Conservation (phyloP, 2,888 invertebrate species). For the Calameuta idolon region DNA sequence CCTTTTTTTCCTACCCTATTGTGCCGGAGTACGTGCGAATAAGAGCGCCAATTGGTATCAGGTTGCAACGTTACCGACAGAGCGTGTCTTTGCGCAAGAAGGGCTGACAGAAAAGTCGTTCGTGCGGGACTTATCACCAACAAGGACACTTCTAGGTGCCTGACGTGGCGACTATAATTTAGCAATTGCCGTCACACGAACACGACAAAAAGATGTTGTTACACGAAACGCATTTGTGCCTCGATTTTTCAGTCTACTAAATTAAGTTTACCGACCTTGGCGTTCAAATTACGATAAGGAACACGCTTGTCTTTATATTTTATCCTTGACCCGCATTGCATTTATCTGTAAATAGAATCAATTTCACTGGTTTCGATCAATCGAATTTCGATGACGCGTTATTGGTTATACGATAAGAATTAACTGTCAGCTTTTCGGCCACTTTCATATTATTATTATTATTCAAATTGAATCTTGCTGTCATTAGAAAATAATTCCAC, state of each 20-base stretch:
- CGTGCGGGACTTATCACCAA: constrained; percentile 1
- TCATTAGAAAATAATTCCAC: not conserved
- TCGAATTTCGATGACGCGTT: not conserved
- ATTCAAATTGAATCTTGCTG: not conserved
- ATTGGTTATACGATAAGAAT: not conserved
- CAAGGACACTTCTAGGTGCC: not conserved
- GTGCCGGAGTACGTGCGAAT: not conserved
- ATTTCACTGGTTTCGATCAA: not conserved
- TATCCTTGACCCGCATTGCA: constrained; percentile 2
- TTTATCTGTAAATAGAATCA: not conserved
- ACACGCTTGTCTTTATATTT: not conserved
- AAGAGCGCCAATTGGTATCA: not conserved
- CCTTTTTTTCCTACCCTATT: not conserved
- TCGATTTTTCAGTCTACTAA: not conserved
- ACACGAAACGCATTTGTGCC: not conserved
- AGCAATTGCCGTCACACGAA: not conserved
- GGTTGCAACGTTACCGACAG: not conserved
- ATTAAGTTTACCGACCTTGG: not conserved
- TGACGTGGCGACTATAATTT: not conserved
- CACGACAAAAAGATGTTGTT: not conserved
- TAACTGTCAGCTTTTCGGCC: too few relatives aligned
- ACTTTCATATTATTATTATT: not conserved
- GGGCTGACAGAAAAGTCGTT: not conserved
- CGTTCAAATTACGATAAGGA: not conserved
- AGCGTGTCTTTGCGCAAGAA: constrained; percentile 3